Evolutionary conservation across 2,113 vertebrate genomes (phyloP).

Genomic region (Crotophaga sulcirostris): DNA sequence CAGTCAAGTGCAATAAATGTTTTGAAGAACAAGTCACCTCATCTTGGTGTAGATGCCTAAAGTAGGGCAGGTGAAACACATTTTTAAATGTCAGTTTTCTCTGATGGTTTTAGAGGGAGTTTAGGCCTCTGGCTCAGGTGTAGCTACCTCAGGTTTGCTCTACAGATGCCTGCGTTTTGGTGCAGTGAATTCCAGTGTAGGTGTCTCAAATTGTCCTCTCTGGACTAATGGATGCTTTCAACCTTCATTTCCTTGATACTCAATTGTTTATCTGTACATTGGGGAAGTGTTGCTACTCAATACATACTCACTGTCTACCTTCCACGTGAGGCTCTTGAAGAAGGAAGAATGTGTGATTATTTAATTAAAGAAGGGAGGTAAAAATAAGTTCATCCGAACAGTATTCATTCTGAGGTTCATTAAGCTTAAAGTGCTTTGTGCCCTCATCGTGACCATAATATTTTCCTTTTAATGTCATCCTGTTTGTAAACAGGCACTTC

Average conservation of each 20-base stretch:
- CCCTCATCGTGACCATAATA: background rate
- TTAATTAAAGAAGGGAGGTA: constrained; percentile 28
- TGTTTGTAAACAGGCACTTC: constrained; percentile 4
- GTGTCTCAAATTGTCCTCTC: background rate
- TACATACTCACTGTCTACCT: background rate
- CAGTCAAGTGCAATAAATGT: background rate
- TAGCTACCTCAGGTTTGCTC: background rate
- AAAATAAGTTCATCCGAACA: constrained; percentile 27
- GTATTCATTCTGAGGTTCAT: constrained; percentile 22
- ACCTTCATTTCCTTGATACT: background rate
- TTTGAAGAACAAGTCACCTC: background rate
- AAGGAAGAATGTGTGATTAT: background rate
- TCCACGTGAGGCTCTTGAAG: background rate
- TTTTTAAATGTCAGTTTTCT: background rate
- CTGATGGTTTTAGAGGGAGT: background rate
- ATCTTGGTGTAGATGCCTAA: background rate
- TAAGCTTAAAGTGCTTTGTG: constrained; percentile 32
- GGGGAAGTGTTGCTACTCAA: background rate
- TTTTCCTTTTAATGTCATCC: background rate
- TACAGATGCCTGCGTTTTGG: background rate
- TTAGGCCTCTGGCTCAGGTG: background rate
- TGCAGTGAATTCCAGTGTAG: background rate
- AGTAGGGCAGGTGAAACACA: background rate
- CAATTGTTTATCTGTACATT: background rate
- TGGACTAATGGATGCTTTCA: background rate